A percentile compares a stretch with the other conserved stretches of the same genome.
Evolutionary conservation across 2,797 vertebrate species (phyloP).

Genomic region (Pogoniulus pusillus): DNA sequence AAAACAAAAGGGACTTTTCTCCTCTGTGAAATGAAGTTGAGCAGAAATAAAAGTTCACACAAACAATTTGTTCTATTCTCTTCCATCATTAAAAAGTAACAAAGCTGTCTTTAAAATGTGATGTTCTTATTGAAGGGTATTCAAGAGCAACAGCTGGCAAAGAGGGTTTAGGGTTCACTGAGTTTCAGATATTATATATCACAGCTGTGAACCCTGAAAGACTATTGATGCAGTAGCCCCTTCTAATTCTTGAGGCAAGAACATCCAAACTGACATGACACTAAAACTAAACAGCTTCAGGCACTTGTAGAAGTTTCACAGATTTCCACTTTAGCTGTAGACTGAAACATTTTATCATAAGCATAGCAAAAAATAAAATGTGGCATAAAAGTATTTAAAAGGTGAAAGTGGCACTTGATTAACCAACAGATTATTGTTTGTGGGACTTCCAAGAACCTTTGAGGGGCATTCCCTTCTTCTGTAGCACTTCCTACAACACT

Average conservation of each 20-base stretch:
- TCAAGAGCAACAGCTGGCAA: constrained; percentile 7
- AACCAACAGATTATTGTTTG: neutral
- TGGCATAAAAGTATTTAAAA: neutral
- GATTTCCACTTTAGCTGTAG: neutral
- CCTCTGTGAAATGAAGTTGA: neutral
- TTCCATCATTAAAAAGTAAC: neutral
- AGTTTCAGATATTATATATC: neutral
- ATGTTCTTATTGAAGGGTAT: neutral
- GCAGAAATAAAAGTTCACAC: neutral
- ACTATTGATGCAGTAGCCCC: neutral
- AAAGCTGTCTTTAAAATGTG: constrained; percentile 17
- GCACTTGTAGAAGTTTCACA: neutral
- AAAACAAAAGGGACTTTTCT: neutral
- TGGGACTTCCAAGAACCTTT: neutral
- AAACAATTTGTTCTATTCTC: neutral
- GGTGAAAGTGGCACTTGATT: neutral
- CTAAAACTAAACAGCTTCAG: neutral
- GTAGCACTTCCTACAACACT: neutral
- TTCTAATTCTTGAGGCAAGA: neutral
- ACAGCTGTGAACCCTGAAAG: constrained; percentile 25
- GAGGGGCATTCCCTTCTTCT: neutral
- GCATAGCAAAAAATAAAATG: neutral
- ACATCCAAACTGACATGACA: neutral
- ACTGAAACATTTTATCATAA: neutral
- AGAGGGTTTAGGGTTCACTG: neutral